These are phyloP conservation scores for Tortricodes alternella DNA, from an alignment of 2,888 invertebrate species.

Conservation along the genomic window DNA sequence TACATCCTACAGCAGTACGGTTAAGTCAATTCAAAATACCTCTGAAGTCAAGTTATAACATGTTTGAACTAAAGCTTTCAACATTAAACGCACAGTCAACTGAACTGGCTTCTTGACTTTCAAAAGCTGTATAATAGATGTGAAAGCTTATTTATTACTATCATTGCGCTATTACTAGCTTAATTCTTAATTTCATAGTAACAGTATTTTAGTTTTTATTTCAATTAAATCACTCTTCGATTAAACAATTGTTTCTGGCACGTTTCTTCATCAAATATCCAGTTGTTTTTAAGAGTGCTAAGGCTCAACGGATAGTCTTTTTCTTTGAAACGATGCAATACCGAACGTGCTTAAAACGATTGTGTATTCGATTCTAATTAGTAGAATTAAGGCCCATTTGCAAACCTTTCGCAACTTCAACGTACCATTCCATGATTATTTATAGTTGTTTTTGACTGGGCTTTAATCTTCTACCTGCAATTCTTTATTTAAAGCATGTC, in stretches of 20 bases:
- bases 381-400: conserved; percentile 22
- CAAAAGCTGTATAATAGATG: conserved; percentile 74
- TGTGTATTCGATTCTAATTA: conserved; percentile 35
- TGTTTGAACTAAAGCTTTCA: conserved; percentile 70
- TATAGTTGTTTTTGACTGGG: conserved; percentile 19
- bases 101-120: conserved; percentile 66
- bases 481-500: conserved; percentile 67
- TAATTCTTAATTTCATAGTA: conserved; percentile 68
- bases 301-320: not conserved
- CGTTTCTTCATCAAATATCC: conserved; percentile 1
- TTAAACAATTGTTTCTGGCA: conserved; percentile 41
- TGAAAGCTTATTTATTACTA: conserved; percentile 70
- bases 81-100: conserved; percentile 62
- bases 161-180: conserved; percentile 72
- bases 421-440: not conserved
- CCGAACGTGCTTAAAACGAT: conserved; percentile 3
- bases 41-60: conserved; percentile 80
- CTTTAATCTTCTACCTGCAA: conserved; percentile 35
- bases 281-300: not conserved
- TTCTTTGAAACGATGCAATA: not conserved
- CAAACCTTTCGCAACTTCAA: conserved; percentile 1
- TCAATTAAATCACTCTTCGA: conserved; percentile 32
- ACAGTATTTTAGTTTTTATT: conserved; percentile 56
- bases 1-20: conserved; percentile 71
- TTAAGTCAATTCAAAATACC: conserved; percentile 63